Conservation (phyloP, 2,113 vertebrate species). For the Oryzias javanicus region DNA sequence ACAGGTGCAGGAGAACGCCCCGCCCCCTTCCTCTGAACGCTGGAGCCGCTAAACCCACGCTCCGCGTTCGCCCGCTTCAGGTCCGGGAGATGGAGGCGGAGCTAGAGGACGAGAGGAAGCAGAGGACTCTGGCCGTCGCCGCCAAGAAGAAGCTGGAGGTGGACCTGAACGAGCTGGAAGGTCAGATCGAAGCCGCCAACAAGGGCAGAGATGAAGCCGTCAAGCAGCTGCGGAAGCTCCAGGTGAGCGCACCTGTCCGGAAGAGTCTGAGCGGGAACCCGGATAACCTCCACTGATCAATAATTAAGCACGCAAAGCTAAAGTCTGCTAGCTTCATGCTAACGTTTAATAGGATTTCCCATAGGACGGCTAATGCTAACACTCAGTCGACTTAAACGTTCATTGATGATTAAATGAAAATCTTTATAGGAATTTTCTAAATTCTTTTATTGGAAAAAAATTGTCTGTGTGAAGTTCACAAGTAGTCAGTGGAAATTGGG, state of each 20-base stretch:
- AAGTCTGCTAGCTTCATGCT: too few species aligned
- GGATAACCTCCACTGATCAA: too few species aligned
- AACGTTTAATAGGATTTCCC: too few species aligned
- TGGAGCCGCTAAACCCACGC: not conserved
- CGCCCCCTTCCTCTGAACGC: too few species aligned
- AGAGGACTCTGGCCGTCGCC: constrained; percentile 88
- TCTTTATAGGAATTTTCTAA: too few species aligned
- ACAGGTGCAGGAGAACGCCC: constrained; percentile 77
- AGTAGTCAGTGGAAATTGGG: too few species aligned
- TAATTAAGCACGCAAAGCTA: too few species aligned
- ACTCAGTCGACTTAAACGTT: too few species aligned
- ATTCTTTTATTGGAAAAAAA: too few species aligned
- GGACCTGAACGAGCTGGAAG: constrained; percentile 93
- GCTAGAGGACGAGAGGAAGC: constrained; percentile 95
- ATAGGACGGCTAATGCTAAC: too few species aligned
- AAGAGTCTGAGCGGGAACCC: not conserved
- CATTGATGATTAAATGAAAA: too few species aligned
- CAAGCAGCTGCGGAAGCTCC: constrained; percentile 93
- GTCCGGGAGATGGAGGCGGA: constrained; percentile 95
- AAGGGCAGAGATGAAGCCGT: constrained; percentile 95
- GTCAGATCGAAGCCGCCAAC: constrained; percentile 91
- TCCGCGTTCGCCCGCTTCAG: constrained; percentile 57
- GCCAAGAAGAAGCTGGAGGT: constrained; percentile 97
- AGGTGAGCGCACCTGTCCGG: constrained; percentile 73
- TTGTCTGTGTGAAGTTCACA: too few species aligned